Evolutionary conservation across 2,888 invertebrate genomes (phyloP).

Genomic region (Piscicola geometra): DNA sequence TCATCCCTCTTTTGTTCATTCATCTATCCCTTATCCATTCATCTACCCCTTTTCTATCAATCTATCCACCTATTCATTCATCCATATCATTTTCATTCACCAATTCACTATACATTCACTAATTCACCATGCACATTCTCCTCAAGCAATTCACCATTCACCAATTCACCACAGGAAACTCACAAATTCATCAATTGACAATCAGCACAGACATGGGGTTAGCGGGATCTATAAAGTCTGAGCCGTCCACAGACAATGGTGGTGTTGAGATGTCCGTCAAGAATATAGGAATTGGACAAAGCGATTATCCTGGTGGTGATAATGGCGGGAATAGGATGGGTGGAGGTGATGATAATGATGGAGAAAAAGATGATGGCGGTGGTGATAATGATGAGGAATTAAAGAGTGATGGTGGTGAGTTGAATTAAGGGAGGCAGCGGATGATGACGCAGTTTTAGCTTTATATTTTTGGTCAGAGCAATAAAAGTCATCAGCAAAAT

Average conservation of each 20-base stretch:
- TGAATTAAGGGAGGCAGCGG: no score
- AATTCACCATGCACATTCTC: neutral
- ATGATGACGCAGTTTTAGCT: no score
- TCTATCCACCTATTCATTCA: no score
- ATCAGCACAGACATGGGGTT: constrained; percentile 7
- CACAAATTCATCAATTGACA: neutral
- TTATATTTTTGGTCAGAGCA: no score
- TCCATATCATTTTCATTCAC: no score
- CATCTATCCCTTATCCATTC: no score
- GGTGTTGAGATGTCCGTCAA: constrained; percentile 11
- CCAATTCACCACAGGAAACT: neutral
- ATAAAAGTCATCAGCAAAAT: no score
- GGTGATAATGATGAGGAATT: constrained; percentile 25
- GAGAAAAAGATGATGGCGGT: constrained; percentile 2
- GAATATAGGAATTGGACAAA: neutral
- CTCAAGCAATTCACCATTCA: neutral
- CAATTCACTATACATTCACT: neutral
- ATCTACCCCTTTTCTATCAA: no score
- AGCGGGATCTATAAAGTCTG: neutral
- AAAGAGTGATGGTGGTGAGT: neutral
- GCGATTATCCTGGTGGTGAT: constrained; percentile 32
- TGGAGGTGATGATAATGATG: constrained; percentile 26
- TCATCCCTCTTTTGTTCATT: no score
- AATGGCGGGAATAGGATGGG: neutral
- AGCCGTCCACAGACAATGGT: neutral